A percentile compares a stretch with the other conserved stretches of the same genome.
Conservation (phyloP, 2,888 invertebrate genomes). For the Drosophila kuntzei region DNA sequence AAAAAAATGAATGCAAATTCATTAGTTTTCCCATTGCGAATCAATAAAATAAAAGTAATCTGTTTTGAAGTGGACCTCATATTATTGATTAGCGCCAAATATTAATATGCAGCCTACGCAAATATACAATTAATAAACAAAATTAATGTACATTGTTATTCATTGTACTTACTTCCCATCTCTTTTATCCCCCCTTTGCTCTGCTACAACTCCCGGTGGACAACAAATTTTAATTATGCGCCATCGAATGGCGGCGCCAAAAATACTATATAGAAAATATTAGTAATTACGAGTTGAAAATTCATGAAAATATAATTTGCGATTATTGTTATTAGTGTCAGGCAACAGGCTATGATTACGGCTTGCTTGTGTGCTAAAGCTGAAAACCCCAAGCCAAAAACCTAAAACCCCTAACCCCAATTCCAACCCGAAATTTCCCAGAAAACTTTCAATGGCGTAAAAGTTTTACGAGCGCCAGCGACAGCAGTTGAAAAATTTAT, state of each 20-base stretch:
- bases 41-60: slow-evolving; percentile 57
- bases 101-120: slow-evolving; percentile 71
- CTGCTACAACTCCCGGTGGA: slow-evolving; percentile 45
- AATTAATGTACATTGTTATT: slow-evolving; percentile 75
- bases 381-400: slow-evolving; percentile 17
- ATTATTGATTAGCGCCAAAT: slow-evolving; percentile 87
- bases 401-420: slow-evolving; percentile 10
- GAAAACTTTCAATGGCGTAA: slow-evolving; percentile 70
- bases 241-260: slow-evolving; percentile 54
- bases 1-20: slow-evolving; percentile 11
- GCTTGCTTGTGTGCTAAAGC: slow-evolving; percentile 18
- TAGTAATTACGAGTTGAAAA: slow-evolving; percentile 83
- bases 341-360: slow-evolving; percentile 53
- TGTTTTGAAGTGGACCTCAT: slow-evolving; percentile 69
- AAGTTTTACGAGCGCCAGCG: slow-evolving; percentile 70
- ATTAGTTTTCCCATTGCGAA: slow-evolving; percentile 33
- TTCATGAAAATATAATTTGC: slow-evolving; percentile 84
- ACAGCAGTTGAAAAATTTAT: slow-evolving; percentile 78
- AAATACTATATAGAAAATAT: slow-evolving; percentile 69
- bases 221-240: slow-evolving; percentile 81
- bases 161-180: slow-evolving; percentile 50
- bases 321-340: slow-evolving; percentile 83
- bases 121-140: slow-evolving; percentile 77
- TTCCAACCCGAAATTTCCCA: slow-evolving; percentile 2
- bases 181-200: not conserved